Conservation (phyloP, 92 coral and sea anemone species). For the Paragorgia papillata region DNA sequence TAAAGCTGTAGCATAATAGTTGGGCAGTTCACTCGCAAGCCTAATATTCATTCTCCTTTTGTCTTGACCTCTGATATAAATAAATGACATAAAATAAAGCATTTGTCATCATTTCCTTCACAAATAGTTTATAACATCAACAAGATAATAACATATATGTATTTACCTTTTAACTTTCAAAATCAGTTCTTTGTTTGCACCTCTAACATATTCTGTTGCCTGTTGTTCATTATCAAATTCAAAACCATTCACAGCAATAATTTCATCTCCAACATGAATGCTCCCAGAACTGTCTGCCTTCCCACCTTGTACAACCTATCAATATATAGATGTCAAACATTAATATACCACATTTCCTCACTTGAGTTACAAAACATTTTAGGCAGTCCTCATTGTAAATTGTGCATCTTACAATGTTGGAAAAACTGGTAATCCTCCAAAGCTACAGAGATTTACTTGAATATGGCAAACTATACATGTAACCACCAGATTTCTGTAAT, state of each 20-base stretch:
- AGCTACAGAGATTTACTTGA: slow-evolving; percentile 22
- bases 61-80: slow-evolving; percentile 43
- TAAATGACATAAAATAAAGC: slow-evolving; percentile 2
- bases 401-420: too few relatives aligned
- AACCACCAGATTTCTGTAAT: too few relatives aligned
- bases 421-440: too few relatives aligned
- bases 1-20: slow-evolving; percentile 39
- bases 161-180: slow-evolving; percentile 74
- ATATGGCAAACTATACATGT: too few relatives aligned
- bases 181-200: slow-evolving; percentile 74
- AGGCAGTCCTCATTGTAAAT: too few relatives aligned
- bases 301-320: slow-evolving; percentile 87
- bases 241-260: slow-evolving; percentile 81
- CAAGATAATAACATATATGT: not conserved
- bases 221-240: slow-evolving; percentile 79
- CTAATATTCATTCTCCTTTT: slow-evolving; percentile 46
- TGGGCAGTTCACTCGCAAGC: slow-evolving; percentile 35
- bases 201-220: slow-evolving; percentile 82
- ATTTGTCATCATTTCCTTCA: slow-evolving; percentile 37
- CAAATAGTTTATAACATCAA: not conserved
- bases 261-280: slow-evolving; percentile 87
- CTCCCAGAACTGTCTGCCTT: slow-evolving; percentile 77
- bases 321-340: not conserved
- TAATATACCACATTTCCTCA: not conserved
- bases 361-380: too few relatives aligned